A percentile compares a stretch with the other conserved stretches of the same genome.
These are phyloP conservation scores for Pelobates fuscus DNA, from an alignment of 2,113 vertebrate genomes.

Conservation along the genomic window DNA sequence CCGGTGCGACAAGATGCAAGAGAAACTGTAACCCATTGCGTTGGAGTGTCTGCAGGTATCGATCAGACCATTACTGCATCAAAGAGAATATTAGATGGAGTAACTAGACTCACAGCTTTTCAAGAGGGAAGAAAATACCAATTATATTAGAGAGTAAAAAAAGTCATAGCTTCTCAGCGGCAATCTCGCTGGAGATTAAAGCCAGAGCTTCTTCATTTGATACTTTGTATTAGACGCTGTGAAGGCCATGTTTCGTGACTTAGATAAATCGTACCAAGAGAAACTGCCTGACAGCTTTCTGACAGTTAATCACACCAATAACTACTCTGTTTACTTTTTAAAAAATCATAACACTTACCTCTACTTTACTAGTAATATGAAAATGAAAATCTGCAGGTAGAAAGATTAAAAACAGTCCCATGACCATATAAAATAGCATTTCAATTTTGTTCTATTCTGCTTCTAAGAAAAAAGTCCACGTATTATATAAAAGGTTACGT, in stretches of 20 bases:
- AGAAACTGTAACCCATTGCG: not conserved
- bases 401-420: no score
- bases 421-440: no score
- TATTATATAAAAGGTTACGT: no score
- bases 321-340: no score
- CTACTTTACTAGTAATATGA: no score
- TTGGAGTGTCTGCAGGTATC: constrained; percentile 2
- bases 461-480: no score
- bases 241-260: not conserved
- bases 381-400: no score
- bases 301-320: no score
- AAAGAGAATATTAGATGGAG: constrained; percentile 36
- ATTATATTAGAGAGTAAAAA: constrained; percentile 9
- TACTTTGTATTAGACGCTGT: not conserved
- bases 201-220: not conserved
- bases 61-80: constrained; percentile 30
- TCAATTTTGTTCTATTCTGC: no score
- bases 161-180: not conserved
- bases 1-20: constrained; percentile 20
- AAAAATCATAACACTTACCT: no score
- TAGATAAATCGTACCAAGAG: not conserved
- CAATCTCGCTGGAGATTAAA: constrained; percentile 29
- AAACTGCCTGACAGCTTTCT: not conserved
- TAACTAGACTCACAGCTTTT: constrained; percentile 10
- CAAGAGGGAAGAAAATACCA: constrained; percentile 26